Percentiles rank a stretch among this genome's conserved stretches.
Evolutionary conservation across 2,797 vertebrate species (phyloP).

Genomic region (Ciconia nigra): DNA sequence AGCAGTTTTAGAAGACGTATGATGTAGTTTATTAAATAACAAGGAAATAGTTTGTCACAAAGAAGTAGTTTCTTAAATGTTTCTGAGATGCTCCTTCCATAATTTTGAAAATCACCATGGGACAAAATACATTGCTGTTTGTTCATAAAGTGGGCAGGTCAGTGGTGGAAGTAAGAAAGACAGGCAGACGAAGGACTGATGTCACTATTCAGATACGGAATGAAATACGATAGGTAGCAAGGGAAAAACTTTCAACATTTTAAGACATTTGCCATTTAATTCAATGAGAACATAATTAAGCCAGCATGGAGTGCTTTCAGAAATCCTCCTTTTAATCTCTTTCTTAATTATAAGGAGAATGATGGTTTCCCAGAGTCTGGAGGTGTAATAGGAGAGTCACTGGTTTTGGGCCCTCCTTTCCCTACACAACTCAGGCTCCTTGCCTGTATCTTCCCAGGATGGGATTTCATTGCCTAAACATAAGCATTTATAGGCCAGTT

Average conservation of each 20-base stretch:
- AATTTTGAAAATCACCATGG: not conserved
- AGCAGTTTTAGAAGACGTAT: not conserved
- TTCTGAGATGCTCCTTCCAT: not conserved
- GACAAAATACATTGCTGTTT: not conserved
- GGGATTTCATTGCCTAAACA: not conserved
- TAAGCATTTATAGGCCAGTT: not conserved
- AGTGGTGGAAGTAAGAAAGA: not conserved
- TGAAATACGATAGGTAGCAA: not conserved
- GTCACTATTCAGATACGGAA: not conserved
- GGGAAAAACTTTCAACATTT: not conserved
- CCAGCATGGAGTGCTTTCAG: not conserved
- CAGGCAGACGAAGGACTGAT: not conserved
- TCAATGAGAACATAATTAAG: not conserved
- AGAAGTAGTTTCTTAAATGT: not conserved
- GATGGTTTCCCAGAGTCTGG: not conserved
- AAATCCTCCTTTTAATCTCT: not conserved
- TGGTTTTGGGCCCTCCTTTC: not conserved
- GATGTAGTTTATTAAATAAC: not conserved
- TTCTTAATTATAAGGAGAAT: not conserved
- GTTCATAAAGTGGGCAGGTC: not conserved
- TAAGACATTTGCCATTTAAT: not conserved
- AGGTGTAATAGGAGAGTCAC: accelerated
- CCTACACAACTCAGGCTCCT: not conserved
- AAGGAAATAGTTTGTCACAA: not conserved
- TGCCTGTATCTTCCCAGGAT: not conserved